Evolutionary conservation across 2,888 invertebrate species (phyloP), one percentile per base, ranked within the genome.

Genomic region (Geotrupes spiniger): DNA sequence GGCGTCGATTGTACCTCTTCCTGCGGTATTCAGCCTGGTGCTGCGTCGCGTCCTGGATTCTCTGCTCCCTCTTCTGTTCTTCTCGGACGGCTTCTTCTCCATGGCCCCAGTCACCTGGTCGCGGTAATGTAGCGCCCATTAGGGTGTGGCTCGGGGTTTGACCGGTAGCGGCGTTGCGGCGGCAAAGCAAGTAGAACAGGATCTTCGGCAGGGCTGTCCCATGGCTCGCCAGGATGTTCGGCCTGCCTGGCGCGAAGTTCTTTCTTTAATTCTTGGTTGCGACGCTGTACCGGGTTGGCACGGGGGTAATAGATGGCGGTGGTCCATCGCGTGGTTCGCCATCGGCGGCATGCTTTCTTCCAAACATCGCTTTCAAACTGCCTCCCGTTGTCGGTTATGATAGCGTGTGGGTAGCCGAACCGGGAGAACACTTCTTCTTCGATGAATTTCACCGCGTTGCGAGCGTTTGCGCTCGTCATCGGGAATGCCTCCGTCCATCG

Each of bases 231-330:
- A 5, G 33, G 14, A 15, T 33, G 28, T 16, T 28, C 38, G 29
- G 16, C 36, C 25, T 46, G 36, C 1, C 26, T 12, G n/a, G 17
- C 8, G 2, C 31, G 36, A 1, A 61, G 40, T 0, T 53, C 57
- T n/a, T n/a, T n/a, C 29, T 62, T 63, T 1, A 63, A 49, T 14
- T 59, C 59, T 21, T 62, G 60, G 31, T 60, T 61, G 2, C 58
- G 40, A 2, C 60, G 12, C 36, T 63, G 53, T 2, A 51, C 52
- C 2, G 58, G 57, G 36, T 60, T 61, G 2, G 58, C 60, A 16
- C 43, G 44, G 1, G 60, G 58, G 36, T 62, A 59, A 36, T 60
- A 59, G 0, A 52, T 47, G 0, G 62, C 48, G 0, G 58, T 63
- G 0, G 56, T 57, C 55, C 58, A 62, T 1, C 39, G 44, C 2